Evolutionary conservation across 2,797 vertebrate species (phyloP), one percentile per base, ranked within the genome.

Genomic region (Oreochromis mossambicus): DNA sequence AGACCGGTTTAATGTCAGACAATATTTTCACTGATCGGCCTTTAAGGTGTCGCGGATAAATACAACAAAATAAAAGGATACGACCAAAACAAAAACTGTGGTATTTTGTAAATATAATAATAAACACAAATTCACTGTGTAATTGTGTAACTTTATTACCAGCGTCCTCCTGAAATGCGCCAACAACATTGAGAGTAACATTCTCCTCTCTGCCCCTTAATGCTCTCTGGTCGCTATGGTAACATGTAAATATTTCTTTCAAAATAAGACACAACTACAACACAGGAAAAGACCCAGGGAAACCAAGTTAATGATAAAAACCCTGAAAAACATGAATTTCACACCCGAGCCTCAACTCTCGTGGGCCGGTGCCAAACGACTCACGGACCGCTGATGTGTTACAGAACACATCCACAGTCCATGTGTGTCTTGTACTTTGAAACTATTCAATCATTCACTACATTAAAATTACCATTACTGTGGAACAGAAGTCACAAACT

Each of bases 311-410:
- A 55, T 1, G 7, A 24, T 13, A 54, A 26, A 26, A 26, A 26
- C 26, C 26, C 26, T 26, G 26, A 26, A 26, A 55, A 55, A 14
- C 24, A 12, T 14, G 2, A 14, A 14, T 55, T 55, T 55, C 52
- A 55, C 21, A 55, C 52, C 7, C 1, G 24, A 55, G 52, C 24
- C 54, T 3, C 24, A 55, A 55, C 54, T 55, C 13, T 26, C 2
- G 24, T 1, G 1, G 54, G 13, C 54, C 0, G 7, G 54, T 55
- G 8, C 54, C 54, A 55, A 29, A 29, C 29, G 1, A 29, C 29
- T 29, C 29, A 29, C 5, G 5, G 29, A 29, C 29, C 5, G 29
- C 24, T 29, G 52, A n/a, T n/a, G n/a, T n/a, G n/a, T n/a, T n/a
- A n/a, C n/a, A n/a, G n/a, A n/a, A 38, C 19, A 13, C 7, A 66